Base-by-base conservation (phyloP, 1,140 invertebrate species). In the Anastatus disparis region DNA sequence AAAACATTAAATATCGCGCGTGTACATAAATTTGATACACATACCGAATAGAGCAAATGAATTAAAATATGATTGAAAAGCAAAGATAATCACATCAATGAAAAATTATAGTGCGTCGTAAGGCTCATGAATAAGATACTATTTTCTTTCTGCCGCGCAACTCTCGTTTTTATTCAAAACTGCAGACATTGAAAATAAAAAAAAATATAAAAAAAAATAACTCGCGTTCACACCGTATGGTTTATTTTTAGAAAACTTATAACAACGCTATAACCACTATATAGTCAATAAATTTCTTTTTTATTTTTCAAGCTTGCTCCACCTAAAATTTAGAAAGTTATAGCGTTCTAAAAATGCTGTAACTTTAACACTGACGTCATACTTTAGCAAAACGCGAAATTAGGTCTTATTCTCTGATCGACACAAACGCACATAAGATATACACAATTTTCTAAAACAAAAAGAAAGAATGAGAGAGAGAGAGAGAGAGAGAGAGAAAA, bases 261-360 rank as follows among this genome's bases (percentile, higher is more conserved):
- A 35, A 3, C 31, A 35, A 58, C 12, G 35, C 35, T 20, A 58
- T 42, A 4, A 22, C 31, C 24, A 42, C 55, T 40, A 8, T 15
- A 15, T 35, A 40, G n/a, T 40, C 55, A 58, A 58, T 58, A 55
- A 55, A 55, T 6, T n/a, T n/a, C n/a, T 38, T 40, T 27, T 27
- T 40, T 64, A 13, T 20, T 52, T 35, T 52, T 27, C 13, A 35
- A 20, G n/a, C n/a, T n/a, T n/a, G n/a, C 52, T 50, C 15, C 52
- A 42, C 50, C 24, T 56, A 66, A 46, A 66, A 42, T 66, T 55
- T 66, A 66, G 63, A 66, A 66, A 66, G 63, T 56, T 64, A 53
- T 13, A 35, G 6, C 9, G 17, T 15, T 24, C 31, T 40, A 22
- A 55, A 65, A 53, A 31, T 55, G 38, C 44, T 35, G 27, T 48